A percentile compares a stretch with the other conserved stretches of the same genome.
These are phyloP conservation scores for Hirundo rustica DNA, from an alignment of 2,797 vertebrate species.

Conservation along the genomic window DNA sequence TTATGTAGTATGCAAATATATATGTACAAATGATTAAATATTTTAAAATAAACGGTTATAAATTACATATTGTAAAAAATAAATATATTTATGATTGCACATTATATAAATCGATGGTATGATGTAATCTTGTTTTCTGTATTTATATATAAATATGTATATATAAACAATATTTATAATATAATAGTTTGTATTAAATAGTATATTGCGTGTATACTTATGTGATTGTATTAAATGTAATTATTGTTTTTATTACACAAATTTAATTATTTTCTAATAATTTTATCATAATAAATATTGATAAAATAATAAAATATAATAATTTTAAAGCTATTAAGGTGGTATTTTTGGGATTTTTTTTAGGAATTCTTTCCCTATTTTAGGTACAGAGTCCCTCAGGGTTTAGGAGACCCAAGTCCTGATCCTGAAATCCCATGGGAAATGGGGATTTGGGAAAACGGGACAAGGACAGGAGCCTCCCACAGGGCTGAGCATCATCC, in stretches of 20 bases:
- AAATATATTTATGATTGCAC: too few relatives aligned
- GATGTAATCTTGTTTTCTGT: rapidly evolving
- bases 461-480: background rate
- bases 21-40: background rate
- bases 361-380: background rate
- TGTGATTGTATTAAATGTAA: too few relatives aligned
- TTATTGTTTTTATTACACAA: too few relatives aligned
- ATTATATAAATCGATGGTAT: rapidly evolving
- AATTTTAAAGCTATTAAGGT: background rate
- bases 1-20: rapidly evolving
- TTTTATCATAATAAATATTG: too few relatives aligned
- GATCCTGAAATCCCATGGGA: background rate
- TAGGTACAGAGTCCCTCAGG: background rate
- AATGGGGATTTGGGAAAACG: background rate
- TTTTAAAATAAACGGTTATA: background rate
- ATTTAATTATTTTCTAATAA: too few relatives aligned
- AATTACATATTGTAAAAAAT: background rate
- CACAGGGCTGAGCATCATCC: background rate
- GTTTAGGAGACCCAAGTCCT: background rate
- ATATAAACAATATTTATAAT: too few relatives aligned
- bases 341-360: background rate
- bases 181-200: too few relatives aligned
- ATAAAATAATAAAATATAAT: too few relatives aligned
- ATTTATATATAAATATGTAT: too few relatives aligned
- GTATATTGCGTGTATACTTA: too few relatives aligned